Base-by-base conservation (phyloP, 2,888 invertebrate species). In the Strigamia crassipes region DNA sequence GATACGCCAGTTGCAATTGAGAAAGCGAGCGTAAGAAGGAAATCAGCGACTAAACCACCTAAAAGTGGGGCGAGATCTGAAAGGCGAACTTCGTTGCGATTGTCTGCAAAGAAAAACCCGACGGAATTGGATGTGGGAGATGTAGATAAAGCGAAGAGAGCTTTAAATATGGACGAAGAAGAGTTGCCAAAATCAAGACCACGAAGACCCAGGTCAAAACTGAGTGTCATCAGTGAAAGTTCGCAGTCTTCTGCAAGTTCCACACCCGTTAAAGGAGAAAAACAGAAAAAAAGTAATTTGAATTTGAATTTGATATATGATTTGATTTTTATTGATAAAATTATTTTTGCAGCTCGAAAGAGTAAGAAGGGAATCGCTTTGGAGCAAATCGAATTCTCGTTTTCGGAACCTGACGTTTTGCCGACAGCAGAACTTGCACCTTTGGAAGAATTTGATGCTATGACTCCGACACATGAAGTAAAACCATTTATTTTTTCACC, bases 401-500 rank as follows among this genome's bases (percentile, higher is more conserved):
- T 66, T 66, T 66, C 61, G 23, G 61, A 66, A 66, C 61, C 61
- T 12, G 61, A n/a, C 18, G 21, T 66, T 8, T 66, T 66, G 61
- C 61, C 61, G 12, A 21, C 61, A 6, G 61, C 61, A 12, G 61
- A 21, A 12, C 18, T 66, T 12, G 61, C 21, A 66, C 61, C 18
- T 23, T 66, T 66, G 61, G 23, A 23, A 21, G 61, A 66, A n/a
- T 23, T 66, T 3, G 61, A 66, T 12, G 21, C 21, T 21, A 66
- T n/a, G n/a, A n/a, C 61, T 23, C 61, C 61, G 13, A 66, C 21
- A 2, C 61, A n/a, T 12, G 61, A 66, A n/a, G 61, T 66, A 8
- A 66, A 66, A 21, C 61, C 61, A 21, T 66, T 66, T 66, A 23
- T 66, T 21, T 66, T 66, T 66, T 66, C 61, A 23, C 61, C 61